These are phyloP conservation scores for Drosophila neotestacea DNA, from an alignment of 2,888 invertebrate genomes.

Conservation along the genomic window DNA sequence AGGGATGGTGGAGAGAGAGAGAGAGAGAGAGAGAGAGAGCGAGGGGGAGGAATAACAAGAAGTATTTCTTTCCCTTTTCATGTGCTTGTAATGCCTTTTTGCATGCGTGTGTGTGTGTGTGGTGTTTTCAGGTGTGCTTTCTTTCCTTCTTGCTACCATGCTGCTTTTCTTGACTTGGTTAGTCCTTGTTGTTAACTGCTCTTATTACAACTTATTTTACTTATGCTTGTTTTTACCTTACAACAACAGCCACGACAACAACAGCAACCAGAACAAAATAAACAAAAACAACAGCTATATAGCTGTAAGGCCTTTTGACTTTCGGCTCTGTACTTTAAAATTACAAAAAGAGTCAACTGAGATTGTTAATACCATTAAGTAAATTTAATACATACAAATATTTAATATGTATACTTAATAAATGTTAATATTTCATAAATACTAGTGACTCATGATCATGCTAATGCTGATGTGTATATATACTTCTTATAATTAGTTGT, in stretches of 20 bases:
- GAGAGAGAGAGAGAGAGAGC: background rate
- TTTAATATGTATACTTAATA: no score
- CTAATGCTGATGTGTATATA: no score
- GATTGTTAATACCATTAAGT: no score
- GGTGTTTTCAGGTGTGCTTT: constrained; percentile 32
- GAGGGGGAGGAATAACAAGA: background rate
- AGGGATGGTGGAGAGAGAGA: background rate
- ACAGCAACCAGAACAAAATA: background rate
- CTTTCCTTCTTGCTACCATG: background rate
- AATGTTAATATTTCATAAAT: no score
- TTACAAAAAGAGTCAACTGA: no score
- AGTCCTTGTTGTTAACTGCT: constrained; percentile 75
- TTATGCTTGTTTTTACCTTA: constrained; percentile 66
- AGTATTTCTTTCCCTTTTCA: background rate
- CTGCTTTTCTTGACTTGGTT: constrained; percentile 37
- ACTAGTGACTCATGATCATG: no score
- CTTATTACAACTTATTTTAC: constrained; percentile 81
- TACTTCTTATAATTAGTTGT: no score
- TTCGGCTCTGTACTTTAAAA: no score
- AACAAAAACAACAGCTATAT: constrained; percentile 18
- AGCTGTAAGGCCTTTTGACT: constrained; percentile 42
- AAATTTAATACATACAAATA: no score
- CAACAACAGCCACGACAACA: constrained; percentile 23
- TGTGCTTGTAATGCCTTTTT: constrained; percentile 33
- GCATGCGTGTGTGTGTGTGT: constrained; percentile 19